These are phyloP conservation scores for Atrichornis clamosus DNA, from an alignment of 2,113 vertebrate genomes.

Conservation along the genomic window DNA sequence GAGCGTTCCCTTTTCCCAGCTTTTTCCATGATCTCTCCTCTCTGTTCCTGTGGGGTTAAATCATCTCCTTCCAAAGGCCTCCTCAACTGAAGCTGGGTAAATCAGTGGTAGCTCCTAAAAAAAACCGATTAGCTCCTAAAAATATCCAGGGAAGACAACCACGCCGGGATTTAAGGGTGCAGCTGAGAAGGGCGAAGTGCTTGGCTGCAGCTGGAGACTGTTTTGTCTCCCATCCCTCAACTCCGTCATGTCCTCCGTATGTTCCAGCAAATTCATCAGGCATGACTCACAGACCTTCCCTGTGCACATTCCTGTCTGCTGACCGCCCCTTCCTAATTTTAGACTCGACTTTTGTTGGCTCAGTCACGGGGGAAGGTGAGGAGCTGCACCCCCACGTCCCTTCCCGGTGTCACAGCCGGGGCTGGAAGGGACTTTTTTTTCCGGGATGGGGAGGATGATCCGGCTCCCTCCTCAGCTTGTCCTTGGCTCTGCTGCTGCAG, in stretches of 20 bases:
- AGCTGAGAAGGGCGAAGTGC: background rate
- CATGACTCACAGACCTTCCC: constrained; percentile 53
- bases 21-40: background rate
- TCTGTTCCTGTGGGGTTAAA: background rate
- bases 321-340: constrained; percentile 60
- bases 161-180: background rate
- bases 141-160: background rate
- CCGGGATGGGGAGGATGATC: background rate
- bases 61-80: background rate
- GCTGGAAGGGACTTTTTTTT: background rate
- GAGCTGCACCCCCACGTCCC: background rate
- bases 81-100: background rate
- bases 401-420: background rate
- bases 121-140: background rate
- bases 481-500: background rate
- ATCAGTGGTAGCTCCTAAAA: background rate
- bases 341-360: background rate
- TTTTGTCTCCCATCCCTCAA: constrained; percentile 37
- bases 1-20: background rate
- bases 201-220: constrained; percentile 41
- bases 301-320: constrained; percentile 18
- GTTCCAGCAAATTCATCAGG: constrained; percentile 39
- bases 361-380: background rate
- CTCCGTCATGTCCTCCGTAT: constrained; percentile 1
- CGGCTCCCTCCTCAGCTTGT: background rate